A percentile compares a stretch with the other conserved stretches of the same genome.
Evolutionary conservation across 2,113 vertebrate species (phyloP).

Genomic region (Corythaixoides concolor): DNA sequence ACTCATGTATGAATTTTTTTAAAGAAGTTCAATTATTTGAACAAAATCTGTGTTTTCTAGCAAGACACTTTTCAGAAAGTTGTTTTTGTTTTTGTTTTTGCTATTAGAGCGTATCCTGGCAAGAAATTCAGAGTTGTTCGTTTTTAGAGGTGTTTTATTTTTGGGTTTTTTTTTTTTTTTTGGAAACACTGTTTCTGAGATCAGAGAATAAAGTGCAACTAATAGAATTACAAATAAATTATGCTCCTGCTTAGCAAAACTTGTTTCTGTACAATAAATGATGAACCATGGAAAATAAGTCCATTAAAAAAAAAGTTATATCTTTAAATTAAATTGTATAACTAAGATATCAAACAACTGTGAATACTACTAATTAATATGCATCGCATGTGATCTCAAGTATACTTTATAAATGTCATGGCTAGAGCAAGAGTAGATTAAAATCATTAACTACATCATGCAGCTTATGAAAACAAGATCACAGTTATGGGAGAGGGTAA

Average conservation of each 20-base stretch:
- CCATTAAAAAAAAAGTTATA: background rate
- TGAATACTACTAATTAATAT: slow-evolving; percentile 31
- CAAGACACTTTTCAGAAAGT: background rate
- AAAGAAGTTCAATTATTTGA: background rate
- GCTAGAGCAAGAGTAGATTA: slow-evolving; percentile 28
- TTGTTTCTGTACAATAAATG: background rate
- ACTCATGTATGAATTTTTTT: background rate
- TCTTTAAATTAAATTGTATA: background rate
- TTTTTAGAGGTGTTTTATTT: background rate
- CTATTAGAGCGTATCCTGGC: background rate
- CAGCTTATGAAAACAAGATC: slow-evolving; percentile 34
- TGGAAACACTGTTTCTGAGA: background rate
- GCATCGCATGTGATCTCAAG: slow-evolving; percentile 2
- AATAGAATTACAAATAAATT: background rate
- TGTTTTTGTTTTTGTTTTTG: no score
- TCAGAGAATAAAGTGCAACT: background rate
- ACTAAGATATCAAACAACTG: background rate
- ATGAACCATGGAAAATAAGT: background rate
- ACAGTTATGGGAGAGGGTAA: slow-evolving; percentile 19
- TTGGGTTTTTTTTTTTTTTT: background rate
- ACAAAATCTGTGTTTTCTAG: background rate
- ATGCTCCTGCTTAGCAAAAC: background rate
- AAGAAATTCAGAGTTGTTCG: background rate
- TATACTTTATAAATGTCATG: slow-evolving; percentile 62
- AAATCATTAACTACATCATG: slow-evolving; percentile 43